A percentile compares a stretch with the other conserved stretches of the same genome.
These are phyloP conservation scores for Muscicapa comitata DNA, from an alignment of 2,797 vertebrate species.

Conservation along the genomic window DNA sequence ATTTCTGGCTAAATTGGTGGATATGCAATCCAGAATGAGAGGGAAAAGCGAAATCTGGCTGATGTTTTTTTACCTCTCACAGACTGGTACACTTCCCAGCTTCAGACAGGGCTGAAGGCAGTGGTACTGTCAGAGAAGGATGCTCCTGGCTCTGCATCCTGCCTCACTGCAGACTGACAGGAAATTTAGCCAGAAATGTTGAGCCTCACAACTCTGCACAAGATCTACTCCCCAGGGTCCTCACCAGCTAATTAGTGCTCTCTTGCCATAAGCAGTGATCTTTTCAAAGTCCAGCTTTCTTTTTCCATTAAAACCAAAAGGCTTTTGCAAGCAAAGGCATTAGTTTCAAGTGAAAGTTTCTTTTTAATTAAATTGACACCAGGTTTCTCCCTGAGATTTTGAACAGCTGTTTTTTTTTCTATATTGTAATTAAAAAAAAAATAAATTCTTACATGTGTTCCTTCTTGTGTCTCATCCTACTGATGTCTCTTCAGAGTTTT, in stretches of 20 bases:
- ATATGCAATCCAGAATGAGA: background rate
- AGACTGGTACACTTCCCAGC: background rate
- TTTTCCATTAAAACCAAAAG: slow-evolving; percentile 1
- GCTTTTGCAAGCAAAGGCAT: background rate
- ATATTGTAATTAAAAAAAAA: background rate
- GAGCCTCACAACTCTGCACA: background rate
- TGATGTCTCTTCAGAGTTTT: background rate
- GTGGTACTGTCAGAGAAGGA: background rate
- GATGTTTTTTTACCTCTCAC: background rate
- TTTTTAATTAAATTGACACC: background rate
- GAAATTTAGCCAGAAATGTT: background rate
- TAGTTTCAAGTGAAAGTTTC: background rate
- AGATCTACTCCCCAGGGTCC: background rate
- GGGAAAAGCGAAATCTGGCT: background rate
- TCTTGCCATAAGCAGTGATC: background rate
- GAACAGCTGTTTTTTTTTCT: background rate
- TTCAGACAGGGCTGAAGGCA: background rate
- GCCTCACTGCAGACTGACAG: background rate
- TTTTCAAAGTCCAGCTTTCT: slow-evolving; percentile 7
- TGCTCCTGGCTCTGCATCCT: background rate
- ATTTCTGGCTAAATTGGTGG: background rate
- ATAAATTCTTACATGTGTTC: background rate
- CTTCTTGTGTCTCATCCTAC: background rate
- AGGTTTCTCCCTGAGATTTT: background rate
- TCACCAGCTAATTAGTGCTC: background rate